phyloP scores from a whole-genome alignment of 2,113 vertebrate species.

The Pristiophorus japonicus region DNA sequence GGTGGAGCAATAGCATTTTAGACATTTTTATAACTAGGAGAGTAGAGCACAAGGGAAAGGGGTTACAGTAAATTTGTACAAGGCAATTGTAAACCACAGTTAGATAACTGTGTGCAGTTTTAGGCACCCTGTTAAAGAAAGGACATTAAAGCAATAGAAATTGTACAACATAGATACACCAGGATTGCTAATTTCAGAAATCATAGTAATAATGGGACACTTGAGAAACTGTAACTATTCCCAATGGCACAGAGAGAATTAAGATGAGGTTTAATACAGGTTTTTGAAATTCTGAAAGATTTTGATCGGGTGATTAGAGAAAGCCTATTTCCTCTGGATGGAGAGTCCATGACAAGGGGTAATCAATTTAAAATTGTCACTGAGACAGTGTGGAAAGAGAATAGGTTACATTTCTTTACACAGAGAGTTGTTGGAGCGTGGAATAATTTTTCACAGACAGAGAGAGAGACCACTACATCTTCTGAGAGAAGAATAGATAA shows the following conservation, averaged over 20 bases:
- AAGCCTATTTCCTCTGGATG: background rate
- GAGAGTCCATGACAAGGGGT: background rate
- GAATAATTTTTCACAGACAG: background rate
- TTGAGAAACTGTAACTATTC: background rate
- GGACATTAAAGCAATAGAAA: background rate
- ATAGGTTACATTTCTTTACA: background rate
- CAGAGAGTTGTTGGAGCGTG: background rate
- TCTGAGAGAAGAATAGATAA: background rate
- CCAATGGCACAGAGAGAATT: background rate
- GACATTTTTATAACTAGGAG: too few relatives aligned
- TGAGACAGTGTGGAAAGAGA: background rate
- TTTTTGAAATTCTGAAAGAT: background rate
- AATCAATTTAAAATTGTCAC: slow-evolving; percentile 1
- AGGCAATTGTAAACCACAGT: too few relatives aligned
- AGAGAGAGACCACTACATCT: background rate
- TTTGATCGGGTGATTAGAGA: background rate
- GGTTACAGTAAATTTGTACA: too few relatives aligned
- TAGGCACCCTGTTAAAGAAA: background rate
- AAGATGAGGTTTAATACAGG: background rate
- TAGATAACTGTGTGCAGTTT: too few relatives aligned
- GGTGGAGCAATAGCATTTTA: too few relatives aligned
- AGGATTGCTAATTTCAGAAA: background rate
- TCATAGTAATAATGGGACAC: background rate
- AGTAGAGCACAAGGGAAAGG: too few relatives aligned
- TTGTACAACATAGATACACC: background rate